These are phyloP conservation scores for Diarsia dahlii DNA, from an alignment of 2,888 invertebrate genomes.

Conservation along the genomic window DNA sequence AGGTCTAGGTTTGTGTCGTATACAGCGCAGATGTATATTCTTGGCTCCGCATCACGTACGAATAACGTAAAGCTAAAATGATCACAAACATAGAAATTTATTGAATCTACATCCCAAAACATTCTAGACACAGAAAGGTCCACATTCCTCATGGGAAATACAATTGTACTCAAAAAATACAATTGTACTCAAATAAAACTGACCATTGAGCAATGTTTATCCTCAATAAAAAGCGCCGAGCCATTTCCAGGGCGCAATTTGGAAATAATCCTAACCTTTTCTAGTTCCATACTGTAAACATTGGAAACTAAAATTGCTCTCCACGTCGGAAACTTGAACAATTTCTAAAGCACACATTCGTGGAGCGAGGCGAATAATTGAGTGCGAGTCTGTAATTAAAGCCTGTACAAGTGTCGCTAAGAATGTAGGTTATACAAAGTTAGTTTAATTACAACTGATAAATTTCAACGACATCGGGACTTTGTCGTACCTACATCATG, in stretches of 20 bases:
- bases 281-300: slow-evolving; percentile 21
- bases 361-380: slow-evolving; percentile 66
- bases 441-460: slow-evolving; percentile 43
- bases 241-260: slow-evolving; percentile 6
- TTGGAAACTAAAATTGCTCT: slow-evolving; percentile 41
- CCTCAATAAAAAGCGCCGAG: slow-evolving; percentile 19
- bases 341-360: slow-evolving; percentile 52
- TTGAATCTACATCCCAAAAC: slow-evolving; percentile 10
- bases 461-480: slow-evolving; percentile 17
- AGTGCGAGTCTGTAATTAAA: slow-evolving; percentile 68
- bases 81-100: not conserved
- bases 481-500: not conserved
- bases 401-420: slow-evolving; percentile 45
- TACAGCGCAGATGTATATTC: not conserved
- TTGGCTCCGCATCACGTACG: not conserved
- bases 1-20: not conserved
- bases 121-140: not conserved
- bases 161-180: slow-evolving; percentile 28
- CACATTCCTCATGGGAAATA: slow-evolving; percentile 17
- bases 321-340: slow-evolving; percentile 43
- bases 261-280: slow-evolving; percentile 26
- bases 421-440: slow-evolving; percentile 46
- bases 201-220: slow-evolving; percentile 11
- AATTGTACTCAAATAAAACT: slow-evolving; percentile 36
- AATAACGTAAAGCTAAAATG: not conserved